A percentile compares a stretch with the other conserved stretches of the same genome.
These are phyloP conservation scores for Brachypteracias leptosomus DNA, from an alignment of 2,113 vertebrate genomes.

Conservation along the genomic window DNA sequence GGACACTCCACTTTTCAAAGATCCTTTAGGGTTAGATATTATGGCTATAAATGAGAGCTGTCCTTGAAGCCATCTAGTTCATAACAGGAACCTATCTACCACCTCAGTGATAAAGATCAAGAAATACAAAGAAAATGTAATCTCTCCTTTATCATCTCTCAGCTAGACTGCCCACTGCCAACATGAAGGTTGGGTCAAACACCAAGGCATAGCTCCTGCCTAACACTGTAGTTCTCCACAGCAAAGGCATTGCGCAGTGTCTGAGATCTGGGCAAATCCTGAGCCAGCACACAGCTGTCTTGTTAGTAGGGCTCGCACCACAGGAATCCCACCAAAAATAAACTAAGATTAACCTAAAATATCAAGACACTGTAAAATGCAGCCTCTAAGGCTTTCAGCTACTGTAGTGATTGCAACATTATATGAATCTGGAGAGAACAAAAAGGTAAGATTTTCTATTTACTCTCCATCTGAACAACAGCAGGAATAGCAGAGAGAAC, in stretches of 20 bases:
- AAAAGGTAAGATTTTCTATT: background rate
- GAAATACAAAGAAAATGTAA: background rate
- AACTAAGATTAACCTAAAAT: background rate
- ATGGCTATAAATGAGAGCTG: background rate
- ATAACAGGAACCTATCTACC: background rate
- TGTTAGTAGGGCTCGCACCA: background rate
- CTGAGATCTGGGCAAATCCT: background rate
- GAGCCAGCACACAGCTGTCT: background rate
- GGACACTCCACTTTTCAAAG: background rate
- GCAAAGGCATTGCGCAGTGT: rapidly evolving
- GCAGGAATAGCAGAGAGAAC: background rate
- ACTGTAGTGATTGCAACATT: background rate
- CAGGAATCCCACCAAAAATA: background rate
- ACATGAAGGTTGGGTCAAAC: background rate
- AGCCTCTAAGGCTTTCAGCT: background rate
- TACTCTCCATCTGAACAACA: background rate
- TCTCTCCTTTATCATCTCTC: background rate
- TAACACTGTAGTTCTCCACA: background rate
- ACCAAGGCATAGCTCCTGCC: rapidly evolving
- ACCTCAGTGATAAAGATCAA: background rate
- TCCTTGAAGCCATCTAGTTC: background rate
- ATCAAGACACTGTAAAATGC: background rate
- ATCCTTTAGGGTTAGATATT: background rate
- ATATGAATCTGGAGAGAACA: background rate
- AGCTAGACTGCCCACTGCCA: background rate